Evolutionary conservation across 2,113 vertebrate genomes (phyloP).

Genomic region (Toxotes jaculatrix): DNA sequence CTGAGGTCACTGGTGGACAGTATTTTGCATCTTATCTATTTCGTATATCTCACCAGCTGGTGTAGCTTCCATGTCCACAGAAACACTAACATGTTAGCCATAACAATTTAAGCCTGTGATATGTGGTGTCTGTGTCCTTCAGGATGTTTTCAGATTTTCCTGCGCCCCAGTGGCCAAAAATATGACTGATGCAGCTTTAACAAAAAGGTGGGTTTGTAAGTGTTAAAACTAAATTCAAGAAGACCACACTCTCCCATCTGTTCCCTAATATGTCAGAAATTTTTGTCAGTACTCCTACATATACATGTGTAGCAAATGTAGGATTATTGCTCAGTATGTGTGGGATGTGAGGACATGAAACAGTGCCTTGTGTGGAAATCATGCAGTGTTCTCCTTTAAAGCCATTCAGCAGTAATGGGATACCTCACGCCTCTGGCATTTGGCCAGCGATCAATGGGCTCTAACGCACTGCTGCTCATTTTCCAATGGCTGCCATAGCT

Average conservation of each 20-base stretch:
- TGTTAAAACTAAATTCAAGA: neutral
- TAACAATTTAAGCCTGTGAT: neutral
- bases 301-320: neutral
- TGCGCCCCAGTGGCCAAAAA: neutral
- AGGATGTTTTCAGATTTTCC: neutral
- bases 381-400: slow-evolving; percentile 52
- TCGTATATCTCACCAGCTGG: no score
- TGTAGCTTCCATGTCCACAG: neutral
- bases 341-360: slow-evolving; percentile 9
- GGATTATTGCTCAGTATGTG: slow-evolving; percentile 41
- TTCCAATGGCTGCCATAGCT: slow-evolving; percentile 53
- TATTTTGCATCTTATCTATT: no score
- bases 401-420: slow-evolving; percentile 75
- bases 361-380: slow-evolving; percentile 23
- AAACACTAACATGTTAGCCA: neutral
- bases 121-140: neutral
- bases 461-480: slow-evolving; percentile 49
- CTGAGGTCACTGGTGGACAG: neutral
- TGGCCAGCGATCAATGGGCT: slow-evolving; percentile 61
- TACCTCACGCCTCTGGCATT: slow-evolving; percentile 57
- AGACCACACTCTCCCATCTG: neutral
- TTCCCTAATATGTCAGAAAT: neutral
- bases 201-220: neutral
- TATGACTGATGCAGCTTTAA: neutral
- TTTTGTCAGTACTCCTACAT: neutral